Conservation (phyloP, 2,888 invertebrate species). For the Scaptomyza reducta region DNA sequence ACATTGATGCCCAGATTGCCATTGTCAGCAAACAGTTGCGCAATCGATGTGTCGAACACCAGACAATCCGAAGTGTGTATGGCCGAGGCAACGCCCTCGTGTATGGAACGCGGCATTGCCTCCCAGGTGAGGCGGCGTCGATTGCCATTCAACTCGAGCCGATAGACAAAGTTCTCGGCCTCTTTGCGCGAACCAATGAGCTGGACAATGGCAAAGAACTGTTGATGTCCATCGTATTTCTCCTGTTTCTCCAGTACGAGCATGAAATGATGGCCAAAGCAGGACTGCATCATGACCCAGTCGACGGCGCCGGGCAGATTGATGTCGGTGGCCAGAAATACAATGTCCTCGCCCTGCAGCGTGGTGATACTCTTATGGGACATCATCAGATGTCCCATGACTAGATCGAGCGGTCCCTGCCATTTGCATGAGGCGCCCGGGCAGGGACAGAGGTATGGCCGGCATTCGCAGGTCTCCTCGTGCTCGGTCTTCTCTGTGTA, state of each 20-base stretch:
- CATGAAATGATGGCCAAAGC: slow-evolving; percentile 99
- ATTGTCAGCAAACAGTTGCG: slow-evolving; percentile 99
- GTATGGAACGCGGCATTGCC: slow-evolving; percentile 98
- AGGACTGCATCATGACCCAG: slow-evolving; percentile 99
- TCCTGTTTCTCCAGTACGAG: slow-evolving; percentile 99
- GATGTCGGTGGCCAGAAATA: slow-evolving; percentile 99
- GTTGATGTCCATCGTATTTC: slow-evolving; percentile 97
- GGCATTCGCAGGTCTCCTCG: slow-evolving; percentile 98
- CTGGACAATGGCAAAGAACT: slow-evolving; percentile 99
- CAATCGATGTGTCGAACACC: slow-evolving; percentile 99
- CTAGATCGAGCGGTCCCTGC: slow-evolving; percentile 98
- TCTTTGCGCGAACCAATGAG: slow-evolving; percentile 99
- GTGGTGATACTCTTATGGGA: slow-evolving; percentile 99
- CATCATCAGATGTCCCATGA: slow-evolving; percentile 99
- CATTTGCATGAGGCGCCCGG: slow-evolving; percentile 99
- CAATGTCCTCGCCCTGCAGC: slow-evolving; percentile 99
- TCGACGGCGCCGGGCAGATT: slow-evolving; percentile 99
- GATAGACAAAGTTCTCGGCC: slow-evolving; percentile 99
- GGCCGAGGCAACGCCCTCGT: slow-evolving; percentile 98
- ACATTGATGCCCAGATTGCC: slow-evolving; percentile 99
- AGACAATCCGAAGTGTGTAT: slow-evolving; percentile 99
- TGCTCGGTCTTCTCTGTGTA: slow-evolving; percentile 99
- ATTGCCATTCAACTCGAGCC: slow-evolving; percentile 98
- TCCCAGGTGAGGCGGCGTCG: slow-evolving; percentile 98
- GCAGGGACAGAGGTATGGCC: slow-evolving; percentile 99